A percentile compares a stretch with the other conserved stretches of the same genome.
Evolutionary conservation across 2,888 invertebrate genomes (phyloP).

Genomic region (Dryocosmus kuriphilus): DNA sequence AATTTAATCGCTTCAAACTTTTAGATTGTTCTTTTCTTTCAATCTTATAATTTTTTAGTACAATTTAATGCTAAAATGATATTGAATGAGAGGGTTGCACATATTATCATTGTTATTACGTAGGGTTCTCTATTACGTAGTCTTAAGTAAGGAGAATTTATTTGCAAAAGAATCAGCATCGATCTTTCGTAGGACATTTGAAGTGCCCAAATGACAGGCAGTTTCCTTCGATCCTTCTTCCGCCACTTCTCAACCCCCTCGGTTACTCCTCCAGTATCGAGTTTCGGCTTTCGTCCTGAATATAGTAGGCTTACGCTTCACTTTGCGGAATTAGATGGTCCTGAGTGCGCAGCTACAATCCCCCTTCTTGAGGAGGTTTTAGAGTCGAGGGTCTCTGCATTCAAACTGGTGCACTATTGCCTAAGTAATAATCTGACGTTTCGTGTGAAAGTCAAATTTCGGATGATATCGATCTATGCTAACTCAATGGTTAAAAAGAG

Average conservation of each 20-base stretch:
- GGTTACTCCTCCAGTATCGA: slow-evolving; percentile 67
- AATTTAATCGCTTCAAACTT: neutral
- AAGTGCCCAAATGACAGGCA: slow-evolving; percentile 47
- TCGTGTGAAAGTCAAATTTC: neutral
- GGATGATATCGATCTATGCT: neutral
- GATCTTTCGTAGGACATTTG: slow-evolving; percentile 51
- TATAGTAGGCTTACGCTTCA: slow-evolving; percentile 73
- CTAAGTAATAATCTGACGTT: slow-evolving; percentile 3
- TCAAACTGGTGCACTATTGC: slow-evolving; percentile 11
- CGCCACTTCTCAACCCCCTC: slow-evolving; percentile 52
- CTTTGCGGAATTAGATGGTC: slow-evolving; percentile 72
- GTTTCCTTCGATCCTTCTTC: slow-evolving; percentile 56
- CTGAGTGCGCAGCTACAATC: slow-evolving; percentile 45
- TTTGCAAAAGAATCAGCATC: slow-evolving; percentile 51
- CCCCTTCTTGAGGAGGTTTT: slow-evolving; percentile 23
- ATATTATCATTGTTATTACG: neutral
- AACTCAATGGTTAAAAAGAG: neutral
- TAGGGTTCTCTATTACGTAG: neutral
- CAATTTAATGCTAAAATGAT: neutral
- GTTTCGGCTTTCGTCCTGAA: slow-evolving; percentile 69
- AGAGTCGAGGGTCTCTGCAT: slow-evolving; percentile 1
- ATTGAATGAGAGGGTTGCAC: neutral
- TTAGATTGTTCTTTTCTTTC: neutral
- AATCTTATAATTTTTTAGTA: neutral
- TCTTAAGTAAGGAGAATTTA: slow-evolving; percentile 44